Conservation (phyloP, 2,797 vertebrate species). For the Emys orbicularis region DNA sequence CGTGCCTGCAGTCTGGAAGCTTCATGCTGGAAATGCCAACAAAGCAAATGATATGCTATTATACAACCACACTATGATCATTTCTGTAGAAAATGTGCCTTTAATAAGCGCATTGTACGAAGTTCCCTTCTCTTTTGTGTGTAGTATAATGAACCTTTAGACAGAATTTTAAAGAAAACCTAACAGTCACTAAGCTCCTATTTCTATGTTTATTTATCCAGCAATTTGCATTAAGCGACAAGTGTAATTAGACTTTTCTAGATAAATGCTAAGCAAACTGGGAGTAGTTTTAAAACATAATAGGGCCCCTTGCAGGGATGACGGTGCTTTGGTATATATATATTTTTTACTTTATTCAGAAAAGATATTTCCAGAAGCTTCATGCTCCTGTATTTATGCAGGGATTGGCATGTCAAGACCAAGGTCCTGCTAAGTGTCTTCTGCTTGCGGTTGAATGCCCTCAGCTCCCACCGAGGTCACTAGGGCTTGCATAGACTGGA, state of each 20-base stretch:
- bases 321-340: neutral
- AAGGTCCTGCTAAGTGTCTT: neutral
- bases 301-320: constrained; percentile 28
- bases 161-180: constrained; percentile 78
- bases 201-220: constrained; percentile 69
- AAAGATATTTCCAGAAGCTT: neutral
- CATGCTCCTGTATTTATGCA: neutral
- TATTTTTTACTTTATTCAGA: constrained; percentile 21
- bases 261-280: constrained; percentile 52
- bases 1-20: neutral
- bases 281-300: constrained; percentile 44
- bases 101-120: constrained; percentile 87
- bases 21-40: constrained; percentile 47
- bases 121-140: constrained; percentile 82
- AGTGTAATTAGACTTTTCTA: constrained; percentile 57
- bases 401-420: neutral
- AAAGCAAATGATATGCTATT: constrained; percentile 75
- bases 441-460: neutral
- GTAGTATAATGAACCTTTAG: constrained; percentile 87
- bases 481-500: neutral
- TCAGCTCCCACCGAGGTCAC: neutral
- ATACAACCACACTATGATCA: constrained; percentile 81
- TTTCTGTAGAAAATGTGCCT: constrained; percentile 87
- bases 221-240: constrained; percentile 17
- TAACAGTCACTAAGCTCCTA: constrained; percentile 47